Percentiles rank a stretch among this genome's conserved stretches.
phyloP scores from a whole-genome alignment of 2,888 invertebrate genomes.

The Microchrysa polita region DNA sequence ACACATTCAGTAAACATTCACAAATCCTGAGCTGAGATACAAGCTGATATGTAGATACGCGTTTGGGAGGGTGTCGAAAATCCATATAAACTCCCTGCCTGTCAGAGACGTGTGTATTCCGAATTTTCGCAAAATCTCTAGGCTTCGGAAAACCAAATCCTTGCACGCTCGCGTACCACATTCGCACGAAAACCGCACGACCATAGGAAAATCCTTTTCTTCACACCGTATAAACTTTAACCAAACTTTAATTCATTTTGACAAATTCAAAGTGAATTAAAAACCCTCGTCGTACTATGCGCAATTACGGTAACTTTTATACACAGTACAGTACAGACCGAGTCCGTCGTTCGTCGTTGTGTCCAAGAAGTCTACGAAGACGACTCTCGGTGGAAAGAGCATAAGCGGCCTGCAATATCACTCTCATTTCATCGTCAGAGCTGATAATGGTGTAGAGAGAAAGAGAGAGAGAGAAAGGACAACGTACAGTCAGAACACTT shows the following conservation, averaged over 20 bases:
- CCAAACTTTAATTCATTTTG: constrained; percentile 46
- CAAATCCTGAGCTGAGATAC: too few species aligned
- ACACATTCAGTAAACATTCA: too few species aligned
- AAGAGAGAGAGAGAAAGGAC: neutral
- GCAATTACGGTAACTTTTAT: constrained; percentile 42
- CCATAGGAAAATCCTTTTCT: constrained; percentile 32
- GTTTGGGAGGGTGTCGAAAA: too few species aligned
- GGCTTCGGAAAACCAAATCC: constrained; percentile 14
- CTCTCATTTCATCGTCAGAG: too few species aligned
- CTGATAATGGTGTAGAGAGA: too few species aligned
- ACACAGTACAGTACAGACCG: too few species aligned
- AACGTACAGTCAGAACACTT: neutral
- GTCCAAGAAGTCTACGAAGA: too few species aligned
- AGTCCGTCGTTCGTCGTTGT: neutral
- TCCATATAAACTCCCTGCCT: too few species aligned
- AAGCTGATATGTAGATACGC: too few species aligned
- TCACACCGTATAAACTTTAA: constrained; percentile 37
- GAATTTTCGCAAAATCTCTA: neutral
- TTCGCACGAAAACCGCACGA: constrained; percentile 18
- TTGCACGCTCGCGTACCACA: constrained; percentile 6
- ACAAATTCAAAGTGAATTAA: constrained; percentile 47
- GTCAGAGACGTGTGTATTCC: too few species aligned
- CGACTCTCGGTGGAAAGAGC: too few species aligned
- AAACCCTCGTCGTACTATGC: constrained; percentile 44
- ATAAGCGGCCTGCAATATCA: constrained; percentile 12